phyloP scores from a whole-genome alignment of 1,140 invertebrate species.

The Camponotus pennsylvanicus region DNA sequence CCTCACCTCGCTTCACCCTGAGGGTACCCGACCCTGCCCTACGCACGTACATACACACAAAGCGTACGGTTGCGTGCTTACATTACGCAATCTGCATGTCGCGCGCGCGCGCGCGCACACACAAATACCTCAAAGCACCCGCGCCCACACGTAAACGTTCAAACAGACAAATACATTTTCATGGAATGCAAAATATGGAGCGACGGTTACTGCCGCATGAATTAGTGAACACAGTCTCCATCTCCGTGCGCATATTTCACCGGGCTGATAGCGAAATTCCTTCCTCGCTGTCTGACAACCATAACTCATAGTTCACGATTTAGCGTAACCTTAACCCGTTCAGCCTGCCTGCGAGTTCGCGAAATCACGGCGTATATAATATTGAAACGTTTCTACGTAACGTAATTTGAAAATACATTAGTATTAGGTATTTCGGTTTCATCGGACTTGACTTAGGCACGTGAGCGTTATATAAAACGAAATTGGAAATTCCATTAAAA shows the following conservation, averaged over 20 bases:
- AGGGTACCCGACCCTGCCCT: background rate
- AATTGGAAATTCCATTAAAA: background rate
- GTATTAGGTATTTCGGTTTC: background rate
- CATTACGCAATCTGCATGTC: background rate
- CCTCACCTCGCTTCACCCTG: background rate
- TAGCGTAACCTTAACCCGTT: constrained; percentile 51
- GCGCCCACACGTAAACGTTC: background rate
- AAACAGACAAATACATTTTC: constrained; percentile 61
- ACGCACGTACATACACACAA: background rate
- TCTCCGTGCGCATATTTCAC: constrained; percentile 44
- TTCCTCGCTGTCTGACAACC: constrained; percentile 50
- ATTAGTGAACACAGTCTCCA: constrained; percentile 57
- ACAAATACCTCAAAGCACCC: constrained; percentile 1
- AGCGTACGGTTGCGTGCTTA: background rate
- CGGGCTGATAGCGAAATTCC: constrained; percentile 48
- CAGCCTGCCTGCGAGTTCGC: background rate
- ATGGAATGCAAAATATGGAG: constrained; percentile 54
- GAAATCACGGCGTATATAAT: constrained; percentile 17
- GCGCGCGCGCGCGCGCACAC: background rate
- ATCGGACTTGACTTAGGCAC: background rate
- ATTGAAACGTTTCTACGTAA: constrained; percentile 33
- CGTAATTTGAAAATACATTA: background rate
- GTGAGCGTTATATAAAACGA: background rate
- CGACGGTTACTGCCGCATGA: constrained; percentile 45
- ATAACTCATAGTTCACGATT: constrained; percentile 57